These are phyloP conservation scores for Percina caprodes DNA, from an alignment of 2,113 vertebrate species.

Conservation along the genomic window DNA sequence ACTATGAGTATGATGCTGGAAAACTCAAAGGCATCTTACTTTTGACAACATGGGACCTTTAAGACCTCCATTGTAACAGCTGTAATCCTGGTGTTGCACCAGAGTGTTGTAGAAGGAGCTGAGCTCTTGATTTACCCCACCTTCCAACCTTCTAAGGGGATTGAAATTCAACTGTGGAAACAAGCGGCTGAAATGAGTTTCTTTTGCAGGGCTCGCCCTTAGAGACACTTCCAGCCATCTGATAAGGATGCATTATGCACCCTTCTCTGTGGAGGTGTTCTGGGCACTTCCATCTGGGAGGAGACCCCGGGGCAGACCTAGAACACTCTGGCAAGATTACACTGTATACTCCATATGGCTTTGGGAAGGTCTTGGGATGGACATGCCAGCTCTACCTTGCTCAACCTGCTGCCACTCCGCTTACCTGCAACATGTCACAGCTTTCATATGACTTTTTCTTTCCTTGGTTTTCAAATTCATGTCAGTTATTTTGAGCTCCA, in stretches of 20 bases:
- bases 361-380: not conserved
- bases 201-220: not conserved
- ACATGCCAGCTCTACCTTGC: not conserved
- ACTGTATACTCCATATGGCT: not conserved
- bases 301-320: not conserved
- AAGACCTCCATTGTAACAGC: not conserved
- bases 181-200: not conserved
- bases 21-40: not conserved
- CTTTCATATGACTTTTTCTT: not conserved
- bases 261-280: no score
- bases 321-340: not conserved
- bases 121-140: not conserved
- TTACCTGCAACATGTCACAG: not conserved
- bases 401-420: not conserved
- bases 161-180: not conserved
- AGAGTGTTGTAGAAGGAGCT: not conserved
- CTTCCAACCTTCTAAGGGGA: not conserved
- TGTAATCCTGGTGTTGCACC: not conserved
- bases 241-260: not conserved
- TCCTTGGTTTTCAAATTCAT: no score
- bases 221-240: not conserved
- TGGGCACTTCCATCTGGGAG: not conserved
- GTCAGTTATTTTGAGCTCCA: no score
- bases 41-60: no score
- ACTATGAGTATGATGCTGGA: not conserved